Conservation (phyloP, 2,113 vertebrate genomes). For the Arenaria interpres region DNA sequence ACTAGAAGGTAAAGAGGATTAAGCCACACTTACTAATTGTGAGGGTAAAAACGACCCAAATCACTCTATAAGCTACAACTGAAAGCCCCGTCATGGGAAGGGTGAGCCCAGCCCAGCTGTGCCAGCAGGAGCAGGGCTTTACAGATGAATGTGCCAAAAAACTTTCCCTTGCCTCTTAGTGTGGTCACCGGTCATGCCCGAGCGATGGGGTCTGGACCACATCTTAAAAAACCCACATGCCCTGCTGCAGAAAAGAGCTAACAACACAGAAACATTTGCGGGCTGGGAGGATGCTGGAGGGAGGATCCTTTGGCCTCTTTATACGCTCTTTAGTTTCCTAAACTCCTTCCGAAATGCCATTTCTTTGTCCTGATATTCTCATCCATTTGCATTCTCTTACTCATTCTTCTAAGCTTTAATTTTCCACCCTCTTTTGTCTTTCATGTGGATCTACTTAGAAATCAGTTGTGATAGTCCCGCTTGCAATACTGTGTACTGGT, state of each 20-base stretch:
- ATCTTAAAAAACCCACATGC: not conserved
- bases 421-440: not conserved
- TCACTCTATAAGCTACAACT: not conserved
- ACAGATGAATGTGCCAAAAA: not conserved
- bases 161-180: not conserved
- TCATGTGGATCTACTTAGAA: not conserved
- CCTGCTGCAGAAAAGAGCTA: not conserved
- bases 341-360: not conserved
- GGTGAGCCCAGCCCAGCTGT: not conserved
- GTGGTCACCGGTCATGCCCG: fast-evolving
- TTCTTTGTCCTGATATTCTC: not conserved
- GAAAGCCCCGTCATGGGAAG: not conserved
- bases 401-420: not conserved
- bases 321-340: not conserved
- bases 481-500: not conserved
- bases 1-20: not conserved
- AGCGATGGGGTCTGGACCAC: not conserved
- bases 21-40: not conserved
- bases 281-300: not conserved
- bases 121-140: not conserved
- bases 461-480: not conserved
- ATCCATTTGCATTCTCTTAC: not conserved
- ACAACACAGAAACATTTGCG: not conserved
- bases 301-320: not conserved
- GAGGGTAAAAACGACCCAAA: not conserved